Evolutionary conservation across 1,140 invertebrate genomes (phyloP), one percentile per base, ranked within the genome.

Genomic region (Magallana gigas): DNA sequence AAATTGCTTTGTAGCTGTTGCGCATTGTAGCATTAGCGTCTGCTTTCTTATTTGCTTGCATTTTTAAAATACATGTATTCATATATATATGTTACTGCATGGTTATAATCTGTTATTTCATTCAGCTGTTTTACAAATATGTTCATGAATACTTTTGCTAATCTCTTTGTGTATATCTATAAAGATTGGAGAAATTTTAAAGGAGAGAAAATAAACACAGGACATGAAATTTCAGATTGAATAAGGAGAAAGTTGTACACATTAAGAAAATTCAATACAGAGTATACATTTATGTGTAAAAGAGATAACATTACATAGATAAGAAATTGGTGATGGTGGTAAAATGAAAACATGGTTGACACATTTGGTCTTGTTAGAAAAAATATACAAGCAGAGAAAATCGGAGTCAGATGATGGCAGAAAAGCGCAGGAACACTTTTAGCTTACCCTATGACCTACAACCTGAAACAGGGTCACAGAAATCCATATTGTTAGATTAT

Each of bases 381-480:
- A 29, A 76, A 76, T 11, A 0, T 29, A 48, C 18, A 29, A 76
- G 23, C 23, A 12, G 68, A 29, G 68, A 29, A 4, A 76, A 76
- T 29, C 36, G 9, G 23, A 29, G 36, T 29, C 68, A 71, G n/a
- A 76, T 36, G 23, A 29, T 76, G 60, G 60, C 60, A 62, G 60
- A 62, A 62, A 62, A 12, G 60, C n/a, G 14, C 60, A 62, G 14
- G 68, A 76, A 76, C 68, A 36, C 9, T 36, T 23, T 76, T n/a
- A 36, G 18, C 68, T 76, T 76, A 76, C 68, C 68, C 68, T 76
- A 12, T 76, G 68, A 76, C 68, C 68, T 76, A 76, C 68, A 1
- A 76, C 68, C 68, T 76, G 68, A 76, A 76, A 76, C 11, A 76
- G 36, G 18, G 18, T 76, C 23, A 76, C 36, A 48, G 36, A 48